Evolutionary conservation across 2,797 vertebrate species (phyloP).

Genomic region (Toxotes lorentzi): DNA sequence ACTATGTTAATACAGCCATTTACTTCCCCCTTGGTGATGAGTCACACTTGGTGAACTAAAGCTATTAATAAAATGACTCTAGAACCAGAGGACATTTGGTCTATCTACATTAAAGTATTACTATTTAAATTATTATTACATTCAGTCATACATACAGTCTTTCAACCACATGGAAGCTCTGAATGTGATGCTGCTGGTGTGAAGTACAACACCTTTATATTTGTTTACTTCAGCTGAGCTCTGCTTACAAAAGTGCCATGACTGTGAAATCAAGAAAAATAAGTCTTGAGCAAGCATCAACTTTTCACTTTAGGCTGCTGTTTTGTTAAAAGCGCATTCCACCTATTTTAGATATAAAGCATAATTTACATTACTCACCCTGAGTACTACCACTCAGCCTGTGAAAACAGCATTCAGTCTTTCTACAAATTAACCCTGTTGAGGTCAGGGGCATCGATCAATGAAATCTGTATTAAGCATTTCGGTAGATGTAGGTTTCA

Average conservation of each 20-base stretch:
- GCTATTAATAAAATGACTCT: slow-evolving; percentile 16
- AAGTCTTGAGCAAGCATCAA: not conserved
- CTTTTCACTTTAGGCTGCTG: not conserved
- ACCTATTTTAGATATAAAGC: not conserved
- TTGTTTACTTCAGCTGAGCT: not conserved
- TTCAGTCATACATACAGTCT: no score
- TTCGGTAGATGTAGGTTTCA: not conserved
- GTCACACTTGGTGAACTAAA: not conserved
- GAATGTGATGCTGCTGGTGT: not conserved
- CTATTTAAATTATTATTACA: not conserved
- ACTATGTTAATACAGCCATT: not conserved
- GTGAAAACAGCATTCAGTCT: not conserved
- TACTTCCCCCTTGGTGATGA: not conserved
- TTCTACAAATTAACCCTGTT: not conserved
- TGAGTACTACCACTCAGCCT: not conserved
- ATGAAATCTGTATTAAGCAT: not conserved
- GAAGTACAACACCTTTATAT: not conserved
- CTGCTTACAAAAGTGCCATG: not conserved
- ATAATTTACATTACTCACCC: not conserved
- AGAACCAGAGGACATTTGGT: not conserved
- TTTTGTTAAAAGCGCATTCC: not conserved
- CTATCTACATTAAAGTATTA: not conserved
- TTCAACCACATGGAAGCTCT: not conserved
- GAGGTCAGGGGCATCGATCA: not conserved
- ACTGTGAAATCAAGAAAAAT: not conserved